Percentiles rank a stretch among this genome's conserved stretches.
phyloP scores from a whole-genome alignment of 2,113 vertebrate genomes.

The Scomber japonicus region DNA sequence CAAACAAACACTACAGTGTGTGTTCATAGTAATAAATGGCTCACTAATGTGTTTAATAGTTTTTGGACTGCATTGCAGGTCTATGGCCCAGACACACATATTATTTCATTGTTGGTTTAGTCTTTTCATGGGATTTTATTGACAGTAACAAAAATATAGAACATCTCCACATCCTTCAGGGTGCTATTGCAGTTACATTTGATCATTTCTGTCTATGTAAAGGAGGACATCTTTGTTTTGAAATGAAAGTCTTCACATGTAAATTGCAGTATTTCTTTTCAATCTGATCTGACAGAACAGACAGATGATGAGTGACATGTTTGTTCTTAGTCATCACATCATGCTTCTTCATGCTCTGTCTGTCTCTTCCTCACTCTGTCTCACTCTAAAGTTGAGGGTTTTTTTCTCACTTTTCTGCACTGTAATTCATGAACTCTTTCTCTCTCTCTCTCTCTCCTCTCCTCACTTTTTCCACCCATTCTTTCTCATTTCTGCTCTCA shows the following conservation, averaged over 20 bases:
- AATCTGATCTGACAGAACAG: slow-evolving; percentile 30
- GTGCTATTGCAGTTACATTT: not conserved
- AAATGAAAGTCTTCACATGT: slow-evolving; percentile 29
- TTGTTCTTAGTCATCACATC: slow-evolving; percentile 27
- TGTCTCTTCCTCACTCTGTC: slow-evolving; percentile 11
- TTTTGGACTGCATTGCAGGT: too few species aligned
- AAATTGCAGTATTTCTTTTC: not conserved
- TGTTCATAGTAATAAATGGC: too few species aligned
- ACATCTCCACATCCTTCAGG: not conserved
- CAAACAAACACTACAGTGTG: too few species aligned
- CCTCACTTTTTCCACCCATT: not conserved
- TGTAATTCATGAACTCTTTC: slow-evolving; percentile 32
- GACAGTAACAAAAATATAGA: slow-evolving; percentile 10
- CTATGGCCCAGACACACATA: too few species aligned
- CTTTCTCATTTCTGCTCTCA: slow-evolving; percentile 5
- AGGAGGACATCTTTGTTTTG: slow-evolving; percentile 8
- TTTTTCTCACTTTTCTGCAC: slow-evolving; percentile 13
- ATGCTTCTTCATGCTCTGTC: slow-evolving; percentile 26
- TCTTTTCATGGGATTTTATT: slow-evolving; percentile 33
- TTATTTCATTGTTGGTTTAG: too few species aligned
- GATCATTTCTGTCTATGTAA: not conserved
- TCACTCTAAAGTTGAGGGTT: not conserved
- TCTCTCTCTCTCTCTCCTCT: slow-evolving; percentile 30
- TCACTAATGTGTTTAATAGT: too few species aligned
- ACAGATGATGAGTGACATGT: slow-evolving; percentile 22